Evolutionary conservation across 1,140 invertebrate species (phyloP), one percentile per base, ranked within the genome.

Genomic region (Heterodera schachtii): DNA sequence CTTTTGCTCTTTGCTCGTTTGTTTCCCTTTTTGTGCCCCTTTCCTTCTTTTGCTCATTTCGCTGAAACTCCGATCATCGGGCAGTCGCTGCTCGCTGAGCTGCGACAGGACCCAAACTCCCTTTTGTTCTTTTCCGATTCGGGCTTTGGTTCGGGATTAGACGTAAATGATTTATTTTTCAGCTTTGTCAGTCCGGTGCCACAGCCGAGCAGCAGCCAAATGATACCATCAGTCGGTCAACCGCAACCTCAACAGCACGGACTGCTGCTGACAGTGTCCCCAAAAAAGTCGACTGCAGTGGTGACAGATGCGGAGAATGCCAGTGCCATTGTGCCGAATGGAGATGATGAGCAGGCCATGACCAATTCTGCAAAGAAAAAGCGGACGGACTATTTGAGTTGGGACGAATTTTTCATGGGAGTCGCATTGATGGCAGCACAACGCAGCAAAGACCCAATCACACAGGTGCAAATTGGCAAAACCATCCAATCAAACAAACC

Each of bases 391-490:
- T 94, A 93, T 86, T 85, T 94, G 46, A 90, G 91, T n/a, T 96
- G 95, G 95, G 91, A 93, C 80, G 96, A 98, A 82, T 97, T 96
- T 91, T 98, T 98, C 88, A 98, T 98, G 96, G 93, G 94, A 0
- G 91, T 93, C 5, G 93, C 93, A 9, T 94, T 96, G 87, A 90
- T 97, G 16, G 93, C 94, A 41, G 94, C 96, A 2, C 93, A 95
- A 91, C 92, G 96, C 81, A 96, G 95, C 87, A 98, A 98, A 92
- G 96, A 98, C 93, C 96, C 96, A 0, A 91, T 90, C 76, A 94
- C 94, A 6, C 95, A 97, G 92, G 92, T 92, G 69, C 19, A 43
- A 46, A 71, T 41, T 4, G 31, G 31, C 11, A 9, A 21, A 71
- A 81, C 11, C 6, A 52, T n/a, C 6, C 49, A 11, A 52, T 52